Evolutionary conservation across 2,888 invertebrate genomes (phyloP), one percentile per base, ranked within the genome.

Genomic region (Thelaira solivaga): DNA sequence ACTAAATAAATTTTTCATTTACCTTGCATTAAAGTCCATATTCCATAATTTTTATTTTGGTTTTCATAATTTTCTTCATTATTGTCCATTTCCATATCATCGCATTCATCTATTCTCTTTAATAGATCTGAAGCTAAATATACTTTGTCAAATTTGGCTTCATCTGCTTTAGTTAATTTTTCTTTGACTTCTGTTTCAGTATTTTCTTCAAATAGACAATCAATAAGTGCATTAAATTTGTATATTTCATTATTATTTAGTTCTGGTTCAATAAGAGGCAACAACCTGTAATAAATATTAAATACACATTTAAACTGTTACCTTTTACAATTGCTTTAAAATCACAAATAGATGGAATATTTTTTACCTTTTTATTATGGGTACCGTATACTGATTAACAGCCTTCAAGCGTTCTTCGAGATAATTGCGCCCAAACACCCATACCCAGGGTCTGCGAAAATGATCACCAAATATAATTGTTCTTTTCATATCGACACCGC

Each of bases 391-490:
- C 31, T 82, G 65, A 69, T 84, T 87, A 0, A 85, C 81, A 1
- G 75, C 68, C 7, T 13, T 45, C 2, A 88, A 34, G 26, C 86
- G 82, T 26, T 85, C 81, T 49, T 82, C 68, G 0, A 89, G 61
- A 68, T 86, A 88, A 2, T 81, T 78, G 0, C 78, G 81, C 2
- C 84, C 85, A 53, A 89, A 87, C 8, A 82, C 83, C 83, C 87
- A 86, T 7, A 83, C 82, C 81, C 85, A 85, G 10, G 84, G 88
- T 2, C 85, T 83, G 2, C 85, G 85, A 20, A 82, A 77, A 31
- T 84, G 83, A 41, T 87, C 86, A 0, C 87, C 88, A 76, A 89
- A 87, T 13, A 89, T 77, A 11, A 88, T 75, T 0, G 86, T 87
- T 6, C 81, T 76, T 2, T 83, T 81, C 31, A 81, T 68, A 80